Conservation (phyloP, 1,140 invertebrate genomes). For the Drosophila funebris region DNA sequence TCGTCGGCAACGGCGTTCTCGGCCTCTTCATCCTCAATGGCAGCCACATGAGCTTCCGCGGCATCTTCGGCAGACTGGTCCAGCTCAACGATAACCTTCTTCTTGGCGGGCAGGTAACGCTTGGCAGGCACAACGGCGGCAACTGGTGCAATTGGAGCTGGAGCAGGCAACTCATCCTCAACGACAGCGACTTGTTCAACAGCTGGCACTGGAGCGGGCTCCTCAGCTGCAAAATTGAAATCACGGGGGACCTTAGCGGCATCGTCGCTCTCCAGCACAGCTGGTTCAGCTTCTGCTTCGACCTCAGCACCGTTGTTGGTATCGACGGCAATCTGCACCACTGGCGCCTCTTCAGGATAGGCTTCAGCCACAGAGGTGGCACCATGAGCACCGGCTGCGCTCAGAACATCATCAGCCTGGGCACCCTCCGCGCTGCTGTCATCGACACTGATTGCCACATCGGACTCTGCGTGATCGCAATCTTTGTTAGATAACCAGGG, state of each 20-base stretch:
- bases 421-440: slow-evolving; percentile 51
- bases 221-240: slow-evolving; percentile 63
- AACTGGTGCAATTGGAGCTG: slow-evolving; percentile 65
- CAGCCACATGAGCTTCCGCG: slow-evolving; percentile 76
- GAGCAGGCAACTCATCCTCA: slow-evolving; percentile 68
- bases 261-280: slow-evolving; percentile 51
- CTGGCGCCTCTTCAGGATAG: slow-evolving; percentile 70
- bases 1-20: slow-evolving; percentile 61
- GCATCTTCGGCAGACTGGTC: slow-evolving; percentile 81
- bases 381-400: slow-evolving; percentile 66
- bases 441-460: slow-evolving; percentile 40
- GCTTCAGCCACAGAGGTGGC: slow-evolving; percentile 78
- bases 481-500: slow-evolving; percentile 62
- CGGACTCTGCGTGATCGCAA: slow-evolving; percentile 81
- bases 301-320: slow-evolving; percentile 36
- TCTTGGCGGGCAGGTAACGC: slow-evolving; percentile 77
- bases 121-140: slow-evolving; percentile 66
- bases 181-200: slow-evolving; percentile 36
- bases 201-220: slow-evolving; percentile 36
- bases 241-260: slow-evolving; percentile 77
- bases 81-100: slow-evolving; percentile 80
- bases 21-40: slow-evolving; percentile 62
- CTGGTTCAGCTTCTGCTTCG: slow-evolving; percentile 36
- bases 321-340: slow-evolving; percentile 60
- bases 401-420: slow-evolving; percentile 62